phyloP scores from a whole-genome alignment of 2,113 vertebrate species.

The Gadus macrocephalus region DNA sequence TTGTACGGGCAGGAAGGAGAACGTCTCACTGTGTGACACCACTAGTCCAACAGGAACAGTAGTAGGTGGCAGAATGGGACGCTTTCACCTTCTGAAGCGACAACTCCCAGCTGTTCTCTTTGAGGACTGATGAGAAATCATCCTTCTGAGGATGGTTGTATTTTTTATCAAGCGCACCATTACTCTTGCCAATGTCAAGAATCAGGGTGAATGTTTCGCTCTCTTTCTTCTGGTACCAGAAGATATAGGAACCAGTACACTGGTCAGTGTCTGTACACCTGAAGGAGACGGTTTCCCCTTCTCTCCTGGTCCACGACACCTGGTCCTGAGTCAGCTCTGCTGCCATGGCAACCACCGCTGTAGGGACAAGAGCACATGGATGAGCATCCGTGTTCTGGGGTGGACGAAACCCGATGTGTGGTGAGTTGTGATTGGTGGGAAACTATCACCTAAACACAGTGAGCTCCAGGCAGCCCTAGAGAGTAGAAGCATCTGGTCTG shows the following conservation, averaged over 20 bases:
- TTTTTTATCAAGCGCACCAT: not conserved
- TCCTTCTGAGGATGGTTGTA: not conserved
- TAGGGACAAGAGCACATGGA: not conserved
- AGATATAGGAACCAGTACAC: not conserved
- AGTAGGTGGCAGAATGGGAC: slow-evolving; percentile 3
- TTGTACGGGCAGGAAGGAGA: not conserved
- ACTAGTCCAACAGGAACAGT: not conserved
- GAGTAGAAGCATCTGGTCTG: not conserved
- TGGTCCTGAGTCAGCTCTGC: not conserved
- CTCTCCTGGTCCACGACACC: slow-evolving; percentile 1
- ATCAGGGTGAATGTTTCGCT: not conserved
- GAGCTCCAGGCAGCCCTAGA: slow-evolving; percentile 1
- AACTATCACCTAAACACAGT: not conserved
- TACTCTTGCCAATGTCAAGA: not conserved
- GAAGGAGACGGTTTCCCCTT: not conserved
- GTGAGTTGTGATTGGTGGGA: no score
- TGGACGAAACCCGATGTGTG: no score
- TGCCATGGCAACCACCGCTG: slow-evolving; percentile 3
- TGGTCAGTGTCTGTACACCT: not conserved
- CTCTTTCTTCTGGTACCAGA: slow-evolving; percentile 5
- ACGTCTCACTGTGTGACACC: slow-evolving; percentile 3
- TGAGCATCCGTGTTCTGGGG: not conserved
- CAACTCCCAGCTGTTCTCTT: not conserved
- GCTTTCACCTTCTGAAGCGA: not conserved
- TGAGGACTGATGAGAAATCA: not conserved